Base-by-base conservation (phyloP, 2,113 vertebrate genomes). In the Cynopterus brachyotis region DNA sequence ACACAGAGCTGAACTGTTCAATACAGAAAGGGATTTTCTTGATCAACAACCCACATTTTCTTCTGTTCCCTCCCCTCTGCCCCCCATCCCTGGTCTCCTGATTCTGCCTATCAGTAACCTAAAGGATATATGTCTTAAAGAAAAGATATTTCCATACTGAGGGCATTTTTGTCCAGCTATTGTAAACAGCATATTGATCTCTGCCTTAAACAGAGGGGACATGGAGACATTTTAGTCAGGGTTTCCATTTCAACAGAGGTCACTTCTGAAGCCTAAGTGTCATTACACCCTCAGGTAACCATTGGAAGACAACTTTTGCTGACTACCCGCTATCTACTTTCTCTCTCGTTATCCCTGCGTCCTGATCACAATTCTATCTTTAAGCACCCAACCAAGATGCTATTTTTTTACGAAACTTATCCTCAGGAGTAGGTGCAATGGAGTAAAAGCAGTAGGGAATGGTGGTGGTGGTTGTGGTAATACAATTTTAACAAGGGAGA, bases 41-140 rank as follows among this genome's bases (percentile, higher is more conserved):
- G 15, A 79, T 62, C 30, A 50, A 30, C 16, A 93, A 8, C 11
- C 45, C 88, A 35, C 59, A 57, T 73, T 85, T 94, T 95, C 28
- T 35, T 73, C 6, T 70, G 5, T 85, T 76, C 81, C 67, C 59
- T 42, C 12, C 12, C 50, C 50, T 4, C 50, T 4, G 16, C 15
- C 50, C 45, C 15, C 17, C 30, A 4, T 37, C 6, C 19, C 20
- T 62, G 5, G 10, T 72, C 19, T 95, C 20, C 50, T 62, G 8
- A 32, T 60, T 73, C 57, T 91, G 16, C 16, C 24, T 85, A 22
- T 37, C 42, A 83, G 9, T 40, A 95, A 64, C n/a, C 62, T 22
- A 72, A 84, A 83, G 22, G 72, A 73, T 73, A 78, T 82, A 24
- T 66, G 20, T 72, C 72, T 73, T 67, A 67, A 93, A 84, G 55